phyloP scores from a whole-genome alignment of 2,797 vertebrate genomes.

The Manis javanica region DNA sequence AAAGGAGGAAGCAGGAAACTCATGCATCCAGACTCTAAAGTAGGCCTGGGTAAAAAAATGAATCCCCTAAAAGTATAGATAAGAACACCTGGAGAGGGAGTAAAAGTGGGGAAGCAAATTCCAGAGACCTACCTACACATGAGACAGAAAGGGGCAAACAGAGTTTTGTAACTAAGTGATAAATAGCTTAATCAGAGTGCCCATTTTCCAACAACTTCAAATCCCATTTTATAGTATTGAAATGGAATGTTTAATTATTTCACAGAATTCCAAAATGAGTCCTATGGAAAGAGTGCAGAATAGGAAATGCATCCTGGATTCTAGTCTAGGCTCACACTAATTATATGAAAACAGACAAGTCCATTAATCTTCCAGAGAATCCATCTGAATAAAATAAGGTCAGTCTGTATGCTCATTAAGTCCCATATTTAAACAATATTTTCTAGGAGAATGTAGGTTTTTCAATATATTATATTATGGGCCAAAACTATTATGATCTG shows the following conservation, averaged over 20 bases:
- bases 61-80: background rate
- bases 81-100: background rate
- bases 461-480: background rate
- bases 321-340: background rate
- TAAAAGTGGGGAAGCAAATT: background rate
- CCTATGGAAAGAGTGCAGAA: background rate
- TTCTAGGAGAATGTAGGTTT: background rate
- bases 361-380: conserved; percentile 21
- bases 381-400: background rate
- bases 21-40: background rate
- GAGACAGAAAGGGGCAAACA: background rate
- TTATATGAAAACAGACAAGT: background rate
- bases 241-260: background rate
- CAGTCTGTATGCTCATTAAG: background rate
- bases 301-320: background rate
- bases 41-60: background rate
- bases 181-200: background rate
- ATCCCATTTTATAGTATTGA: background rate
- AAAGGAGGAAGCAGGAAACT: background rate
- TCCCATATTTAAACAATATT: background rate
- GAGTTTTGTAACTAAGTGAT: background rate
- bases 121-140: background rate
- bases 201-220: background rate
- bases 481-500: background rate
- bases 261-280: background rate